Base-by-base conservation (phyloP, 1,140 invertebrate genomes). In the Saccostrea cuccullata region DNA sequence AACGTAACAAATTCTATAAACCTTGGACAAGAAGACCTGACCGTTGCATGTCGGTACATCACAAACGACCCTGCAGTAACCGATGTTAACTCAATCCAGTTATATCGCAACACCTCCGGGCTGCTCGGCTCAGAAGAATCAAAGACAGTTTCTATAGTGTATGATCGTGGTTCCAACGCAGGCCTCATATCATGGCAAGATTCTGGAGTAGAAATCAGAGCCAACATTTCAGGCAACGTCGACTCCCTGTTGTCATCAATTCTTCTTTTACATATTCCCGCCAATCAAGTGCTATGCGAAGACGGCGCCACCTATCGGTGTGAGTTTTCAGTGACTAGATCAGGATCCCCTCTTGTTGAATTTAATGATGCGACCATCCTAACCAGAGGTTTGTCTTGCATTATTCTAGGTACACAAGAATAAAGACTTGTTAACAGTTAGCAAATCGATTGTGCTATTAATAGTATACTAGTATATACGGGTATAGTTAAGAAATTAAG, bases 31-130 rank as follows among this genome's bases (percentile, higher is more conserved):
- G 70, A 77, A 15, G 70, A 77, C 13, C 11, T 77, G 26, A 17
- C 23, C 70, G 70, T 77, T 11, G 70, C 23, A 15, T 77, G 70
- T 77, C 26, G 12, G 23, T 77, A 40, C 30, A 30, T 30, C 30
- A 36, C 70, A 13, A 77, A 36, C 15, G 70, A 77, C 12, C 15
- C 23, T 17, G 26, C 70, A 23, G 30, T 77, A 77, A 77, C 23
- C 15, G 82, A 84, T 40, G 82, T 84, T 17, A 84, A 84, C 11
- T 84, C 82, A 36, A 84, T 84, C 23, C 82, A 84, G 47, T n/a
- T 84, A 12, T 84, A 55, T 36, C 23, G 82, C 6, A 84, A 84
- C 55, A 55, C 40, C 26, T 55, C 82, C 17, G 40, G 17, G 23
- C 2, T 84, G n/a, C 82, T 84, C 17, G 82, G 82, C 15, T 55